Base-by-base conservation (phyloP, 1,140 invertebrate species). In the Lutraria rhynchaena region DNA sequence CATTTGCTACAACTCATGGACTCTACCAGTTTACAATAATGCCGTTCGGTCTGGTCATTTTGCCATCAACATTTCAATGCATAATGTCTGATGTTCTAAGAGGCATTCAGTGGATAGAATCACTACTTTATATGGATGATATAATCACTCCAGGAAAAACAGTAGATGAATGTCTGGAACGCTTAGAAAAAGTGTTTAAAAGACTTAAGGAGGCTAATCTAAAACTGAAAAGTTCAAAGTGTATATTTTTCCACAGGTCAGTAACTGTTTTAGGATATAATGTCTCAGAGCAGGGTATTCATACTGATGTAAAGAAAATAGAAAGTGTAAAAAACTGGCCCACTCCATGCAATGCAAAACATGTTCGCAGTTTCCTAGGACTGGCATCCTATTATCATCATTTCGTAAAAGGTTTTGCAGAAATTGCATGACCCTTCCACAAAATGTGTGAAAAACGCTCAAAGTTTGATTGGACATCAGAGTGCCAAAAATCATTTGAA, bases 11-110 rank as follows among this genome's bases (percentile, higher is more conserved):
- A 24, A 53, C 57, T 27, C 19, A 53, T 11, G 85, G 82, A 1
- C 22, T 82, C 15, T 87, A 58, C 35, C 70, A 89, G 24, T 89
- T 85, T 29, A 44, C 24, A 4, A 70, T 83, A 0, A 83, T 85
- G 81, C 83, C 81, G 0, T 85, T 86, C 37, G 81, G 60, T 0
- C 44, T 81, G 9, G 71, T 44, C 1, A 81, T 65, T 61, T 29
- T 46, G 3, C 33, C 74, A 5, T 71, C 82, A 0, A 70, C 70
- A 15, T 84, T 84, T 51, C 58, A 82, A 31, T 35, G 81, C 1
- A 27, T 70, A 1, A 70, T 82, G 71, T 31, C 51, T 15, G 49
- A 53, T 3, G 61, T 76, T 19, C 51, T 69, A 57, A 0, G 24
- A 73, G 61, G 44, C 2, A 29, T 76, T 1, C 35, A 81, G 3